These are phyloP conservation scores for Rhinoraja longicauda DNA, from an alignment of 2,797 vertebrate genomes.

Conservation along the genomic window DNA sequence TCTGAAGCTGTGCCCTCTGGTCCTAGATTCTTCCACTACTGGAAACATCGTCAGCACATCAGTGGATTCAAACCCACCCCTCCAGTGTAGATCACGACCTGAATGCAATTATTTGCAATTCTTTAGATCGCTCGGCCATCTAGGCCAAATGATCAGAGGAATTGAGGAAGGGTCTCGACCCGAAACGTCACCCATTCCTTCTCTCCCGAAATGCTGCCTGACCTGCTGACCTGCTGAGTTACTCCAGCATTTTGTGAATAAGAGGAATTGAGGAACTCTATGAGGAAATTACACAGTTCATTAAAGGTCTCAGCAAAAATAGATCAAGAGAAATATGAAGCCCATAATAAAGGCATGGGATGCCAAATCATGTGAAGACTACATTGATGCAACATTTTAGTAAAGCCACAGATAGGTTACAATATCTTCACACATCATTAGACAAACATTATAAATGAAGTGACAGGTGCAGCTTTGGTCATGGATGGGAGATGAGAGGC, in stretches of 20 bases:
- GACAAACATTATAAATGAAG: neutral
- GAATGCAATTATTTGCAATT: no score
- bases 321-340: neutral
- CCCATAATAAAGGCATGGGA: neutral
- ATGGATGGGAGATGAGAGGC: neutral
- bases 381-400: neutral
- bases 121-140: no score
- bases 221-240: no score
- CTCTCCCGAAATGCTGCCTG: no score
- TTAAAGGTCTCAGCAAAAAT: neutral
- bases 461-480: neutral
- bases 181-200: no score
- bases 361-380: neutral
- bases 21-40: no score
- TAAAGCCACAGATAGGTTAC: neutral
- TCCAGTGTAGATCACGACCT: no score
- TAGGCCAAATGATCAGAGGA: neutral
- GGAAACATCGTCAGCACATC: no score
- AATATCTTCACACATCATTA: neutral
- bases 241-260: no score
- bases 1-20: no score
- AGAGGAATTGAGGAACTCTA: neutral
- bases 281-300: neutral
- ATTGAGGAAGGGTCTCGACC: no score
- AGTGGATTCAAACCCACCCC: no score